phyloP scores from a whole-genome alignment of 2,113 vertebrate genomes.

The Rattus norvegicus region GRCr8 NC_086022.1:58616501-58617000 shows the following conservation, averaged over 20 bases:
- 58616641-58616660: not conserved
- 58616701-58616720: not conserved
- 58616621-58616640: not conserved
- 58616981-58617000: not conserved
- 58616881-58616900: constrained; percentile 16
- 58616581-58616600: not conserved
- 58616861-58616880: not conserved
- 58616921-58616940: not conserved
- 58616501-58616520: not conserved
- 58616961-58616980: not conserved
- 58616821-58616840: constrained; percentile 21
- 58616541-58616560: not conserved
- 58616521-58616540: constrained; percentile 30
- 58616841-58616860: not conserved
- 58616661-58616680: not conserved
- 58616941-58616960: constrained; percentile 1
- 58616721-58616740: not conserved
- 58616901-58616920: not conserved
- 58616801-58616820: constrained; percentile 18
- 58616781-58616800: constrained; percentile 5
- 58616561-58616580: not conserved
- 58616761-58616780: not conserved
- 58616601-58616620: not conserved
- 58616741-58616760: not conserved
- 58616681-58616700: not conserved